Evolutionary conservation across 1,140 invertebrate species (phyloP).

Genomic region (Trialeurodes vaporariorum): DNA sequence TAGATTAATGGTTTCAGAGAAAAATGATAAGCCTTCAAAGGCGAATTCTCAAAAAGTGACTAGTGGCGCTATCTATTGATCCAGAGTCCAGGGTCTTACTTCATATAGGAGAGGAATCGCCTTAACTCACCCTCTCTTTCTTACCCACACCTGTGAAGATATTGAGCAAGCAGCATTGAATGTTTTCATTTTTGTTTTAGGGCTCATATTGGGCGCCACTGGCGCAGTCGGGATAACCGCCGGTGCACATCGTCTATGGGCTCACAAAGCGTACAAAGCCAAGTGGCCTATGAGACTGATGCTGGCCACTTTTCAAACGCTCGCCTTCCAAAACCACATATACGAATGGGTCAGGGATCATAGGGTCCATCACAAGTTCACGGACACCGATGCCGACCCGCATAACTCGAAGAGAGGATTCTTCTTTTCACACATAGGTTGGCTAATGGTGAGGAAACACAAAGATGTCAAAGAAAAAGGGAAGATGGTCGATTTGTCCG

Average conservation of each 20-base stretch:
- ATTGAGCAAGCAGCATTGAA: too few relatives aligned
- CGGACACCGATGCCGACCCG: slow-evolving; percentile 82
- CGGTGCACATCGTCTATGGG: slow-evolving; percentile 80
- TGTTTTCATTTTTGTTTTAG: too few relatives aligned
- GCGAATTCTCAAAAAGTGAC: too few relatives aligned
- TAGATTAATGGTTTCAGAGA: too few relatives aligned
- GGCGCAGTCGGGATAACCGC: slow-evolving; percentile 66
- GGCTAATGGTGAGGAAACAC: slow-evolving; percentile 77
- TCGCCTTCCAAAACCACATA: slow-evolving; percentile 64
- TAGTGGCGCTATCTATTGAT: too few relatives aligned
- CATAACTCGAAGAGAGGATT: slow-evolving; percentile 60
- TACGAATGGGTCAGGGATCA: slow-evolving; percentile 74
- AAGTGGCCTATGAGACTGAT: slow-evolving; percentile 61
- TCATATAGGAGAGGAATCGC: too few relatives aligned
- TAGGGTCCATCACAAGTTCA: slow-evolving; percentile 82
- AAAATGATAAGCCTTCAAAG: too few relatives aligned
- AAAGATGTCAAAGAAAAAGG: slow-evolving; percentile 71
- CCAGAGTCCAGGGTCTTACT: too few relatives aligned
- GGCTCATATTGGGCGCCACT: slow-evolving; percentile 26
- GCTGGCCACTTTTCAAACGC: slow-evolving; percentile 59
- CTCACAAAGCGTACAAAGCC: slow-evolving; percentile 78
- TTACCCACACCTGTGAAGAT: too few relatives aligned
- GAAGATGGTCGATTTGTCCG: slow-evolving; percentile 63
- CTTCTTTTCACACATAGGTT: slow-evolving; percentile 89
- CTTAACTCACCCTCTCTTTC: too few relatives aligned